Base-by-base conservation (phyloP, 2,888 invertebrate genomes). In the Leptinotarsa rubiginosa region DNA sequence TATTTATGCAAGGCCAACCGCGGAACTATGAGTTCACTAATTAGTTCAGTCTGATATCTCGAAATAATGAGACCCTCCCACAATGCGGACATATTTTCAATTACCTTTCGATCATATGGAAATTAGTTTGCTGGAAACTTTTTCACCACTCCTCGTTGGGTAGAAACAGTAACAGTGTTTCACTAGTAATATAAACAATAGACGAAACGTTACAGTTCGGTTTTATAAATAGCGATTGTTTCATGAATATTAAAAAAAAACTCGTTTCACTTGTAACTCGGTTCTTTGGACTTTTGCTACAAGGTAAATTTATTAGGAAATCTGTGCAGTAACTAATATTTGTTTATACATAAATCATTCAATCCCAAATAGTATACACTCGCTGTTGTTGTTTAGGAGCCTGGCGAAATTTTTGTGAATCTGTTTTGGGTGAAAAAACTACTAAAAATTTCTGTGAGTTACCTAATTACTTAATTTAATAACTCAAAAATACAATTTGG, bases 281-380 rank as follows among this genome's bases (percentile, higher is more conserved):
- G 62, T 62, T 62, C 62, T 41, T 62, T 62, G 31, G 62, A 62
- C 31, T 62, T 31, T 31, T 62, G 16, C n/a, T 16, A 62, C 62
- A 62, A 25, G 16, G 25, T 31, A 31, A 16, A 41, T 10, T n/a
- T n/a, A n/a, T 62, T 10, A 2, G 10, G 41, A 41, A 41, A 10
- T 41, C 41, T 2, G 15, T 31, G 5, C 62, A 16, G 18, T 20
- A 18, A 12, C 4, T 20, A 22, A 20, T 10, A 16, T 3, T n/a
- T 62, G 31, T 41, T 62, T n/a, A 31, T 16, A 31, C 25, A 41
- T 62, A 5, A 10, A n/a, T 41, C 2, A 62, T 62, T 62, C 3
- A 10, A 41, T 41, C 41, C 2, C 1, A 3, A 62, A 16, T 31
- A 12, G n/a, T 3, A 62, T 62, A 41, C 31, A 62, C 41, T 31